Evolutionary conservation across 2,113 vertebrate species (phyloP), one percentile per base, ranked within the genome.

Genomic region (Toxostoma redivivum): DNA sequence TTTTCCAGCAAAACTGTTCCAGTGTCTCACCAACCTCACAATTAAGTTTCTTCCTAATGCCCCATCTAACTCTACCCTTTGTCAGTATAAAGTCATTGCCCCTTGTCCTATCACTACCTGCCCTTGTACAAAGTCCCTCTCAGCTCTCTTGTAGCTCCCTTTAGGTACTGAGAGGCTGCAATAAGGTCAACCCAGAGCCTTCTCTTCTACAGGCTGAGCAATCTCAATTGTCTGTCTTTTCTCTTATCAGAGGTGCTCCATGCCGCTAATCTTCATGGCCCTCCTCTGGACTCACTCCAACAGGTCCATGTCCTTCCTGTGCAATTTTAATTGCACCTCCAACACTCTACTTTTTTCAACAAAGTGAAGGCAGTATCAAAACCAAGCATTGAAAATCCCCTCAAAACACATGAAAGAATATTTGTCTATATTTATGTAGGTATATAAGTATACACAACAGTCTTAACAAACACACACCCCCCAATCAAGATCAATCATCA

Each of bases 381-480:
- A 83, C 23, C 0, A 0, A 92, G n/a, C 31, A 37, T 56, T 35
- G 12, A 50, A 61, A 81, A 67, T 4, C 38, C 38, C 11, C 54
- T 61, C 0, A 0, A 76, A 86, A 86, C 10, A 33, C 20, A 38
- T 0, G 0, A 25, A 70, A 57, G 17, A 83, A 9, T 30, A 61
- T 27, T 8, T 58, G 16, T 70, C 17, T 37, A 0, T 10, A 53
- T 51, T 31, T 73, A 6, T 54, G 4, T 9, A 25, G 11, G 15
- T 9, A 31, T 16, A 7, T 1, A 12, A 15, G 47, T 42, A 54
- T 1, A n/a, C 2, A 58, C 20, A 71, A 53, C 3, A 30, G 53
- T 25, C 66, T 44, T 61, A 44, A 57, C 20, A 70, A 84, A 78
- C 33, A 77, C 15, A 76, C 30, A 64, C 38, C 54, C 20, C 15